A percentile compares a stretch with the other conserved stretches of the same genome.
phyloP scores from a whole-genome alignment of 2,888 invertebrate species.

The Caenorhabditis imperialis region DNA sequence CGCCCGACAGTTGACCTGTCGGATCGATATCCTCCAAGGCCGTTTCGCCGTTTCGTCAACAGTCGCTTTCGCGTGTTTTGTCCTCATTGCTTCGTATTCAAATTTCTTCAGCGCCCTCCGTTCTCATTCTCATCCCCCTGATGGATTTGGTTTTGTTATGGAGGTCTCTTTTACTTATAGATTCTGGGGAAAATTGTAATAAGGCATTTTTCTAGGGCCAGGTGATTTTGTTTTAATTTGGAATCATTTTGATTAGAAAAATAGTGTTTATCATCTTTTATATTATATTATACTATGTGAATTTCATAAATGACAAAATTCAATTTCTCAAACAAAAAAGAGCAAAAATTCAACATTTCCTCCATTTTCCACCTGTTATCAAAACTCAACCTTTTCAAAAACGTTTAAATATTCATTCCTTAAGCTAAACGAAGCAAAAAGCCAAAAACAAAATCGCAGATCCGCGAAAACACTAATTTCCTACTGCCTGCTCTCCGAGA shows the following conservation, averaged over 20 bases:
- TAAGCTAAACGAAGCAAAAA: neutral
- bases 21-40: slow-evolving; percentile 56
- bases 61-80: slow-evolving; percentile 31
- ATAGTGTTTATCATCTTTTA: too few species aligned
- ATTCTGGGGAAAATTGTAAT: too few species aligned
- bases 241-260: too few species aligned
- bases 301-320: too few species aligned
- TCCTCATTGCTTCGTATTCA: slow-evolving; percentile 52
- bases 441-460: neutral
- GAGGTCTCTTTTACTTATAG: too few species aligned
- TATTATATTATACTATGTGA: too few species aligned
- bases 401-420: slow-evolving; percentile 24
- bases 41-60: slow-evolving; percentile 50
- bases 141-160: slow-evolving; percentile 1
- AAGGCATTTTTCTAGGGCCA: too few species aligned
- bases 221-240: too few species aligned
- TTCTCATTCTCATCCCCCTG: slow-evolving; percentile 25
- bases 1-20: slow-evolving; percentile 37
- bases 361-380: too few species aligned
- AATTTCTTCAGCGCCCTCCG: slow-evolving; percentile 39
- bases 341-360: too few species aligned
- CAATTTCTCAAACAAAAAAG: too few species aligned
- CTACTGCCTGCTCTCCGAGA: neutral
- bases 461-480: slow-evolving; percentile 32
- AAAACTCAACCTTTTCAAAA: neutral